These are phyloP conservation scores for Drosophila melanogaster DNA, from an alignment of 1,140 invertebrate species.

Conservation along the genomic window DNA sequence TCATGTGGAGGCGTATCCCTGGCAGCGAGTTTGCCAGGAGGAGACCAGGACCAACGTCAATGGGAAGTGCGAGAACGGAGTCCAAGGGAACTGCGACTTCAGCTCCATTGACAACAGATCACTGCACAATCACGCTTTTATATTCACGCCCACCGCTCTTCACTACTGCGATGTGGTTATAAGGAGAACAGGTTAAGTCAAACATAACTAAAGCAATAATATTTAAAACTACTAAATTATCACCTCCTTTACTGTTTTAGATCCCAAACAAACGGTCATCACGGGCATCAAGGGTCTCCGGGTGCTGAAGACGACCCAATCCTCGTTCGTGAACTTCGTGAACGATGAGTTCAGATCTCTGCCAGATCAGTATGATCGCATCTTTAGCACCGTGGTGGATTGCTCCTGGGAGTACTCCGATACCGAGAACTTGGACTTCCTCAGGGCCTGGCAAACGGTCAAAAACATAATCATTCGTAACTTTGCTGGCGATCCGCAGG, in stretches of 20 bases:
- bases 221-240: not conserved
- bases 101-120: slow-evolving; percentile 75
- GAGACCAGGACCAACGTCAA: slow-evolving; percentile 19
- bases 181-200: slow-evolving; percentile 86
- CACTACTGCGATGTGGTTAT: slow-evolving; percentile 88
- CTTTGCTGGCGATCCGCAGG: slow-evolving; percentile 89
- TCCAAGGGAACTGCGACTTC: slow-evolving; percentile 26
- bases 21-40: slow-evolving; percentile 88
- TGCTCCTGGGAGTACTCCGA: slow-evolving; percentile 89
- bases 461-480: slow-evolving; percentile 89
- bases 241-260: slow-evolving; percentile 20
- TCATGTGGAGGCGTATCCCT: slow-evolving; percentile 89
- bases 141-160: slow-evolving; percentile 87
- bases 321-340: slow-evolving; percentile 91
- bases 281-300: slow-evolving; percentile 88
- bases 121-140: slow-evolving; percentile 90
- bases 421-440: slow-evolving; percentile 87
- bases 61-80: not conserved
- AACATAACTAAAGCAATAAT: no score
- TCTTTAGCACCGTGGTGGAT: slow-evolving; percentile 90
- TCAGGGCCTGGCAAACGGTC: slow-evolving; percentile 88
- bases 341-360: slow-evolving; percentile 91
- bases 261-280: slow-evolving; percentile 86
- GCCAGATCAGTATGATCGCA: slow-evolving; percentile 89
- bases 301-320: slow-evolving; percentile 91